Base-by-base conservation (phyloP, 53 echinoderm and acorn worm genomes). In the Astropecten irregularis region DNA sequence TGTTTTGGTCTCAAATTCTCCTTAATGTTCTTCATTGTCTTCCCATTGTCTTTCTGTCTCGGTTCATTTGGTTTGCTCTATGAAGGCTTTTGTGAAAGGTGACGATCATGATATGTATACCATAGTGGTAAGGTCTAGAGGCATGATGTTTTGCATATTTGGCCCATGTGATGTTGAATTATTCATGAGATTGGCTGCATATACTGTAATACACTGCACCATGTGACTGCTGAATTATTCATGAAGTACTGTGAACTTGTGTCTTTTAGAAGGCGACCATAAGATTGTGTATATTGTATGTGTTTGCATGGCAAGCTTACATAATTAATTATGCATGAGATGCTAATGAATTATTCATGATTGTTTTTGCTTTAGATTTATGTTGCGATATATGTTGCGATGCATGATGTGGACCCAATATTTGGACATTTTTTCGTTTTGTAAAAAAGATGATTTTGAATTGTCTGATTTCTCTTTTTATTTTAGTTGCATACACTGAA, bases 51-150 rank as follows among this genome's bases (percentile, higher is more conserved):
- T 42, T 16, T 51, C 9, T 16, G 9, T 51, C 2, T 51, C 51
- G 18, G 18, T 7, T 15, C n/a, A 19, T 51, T 51, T 51, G n/a
- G 3, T 51, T 51, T 15, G 14, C 28, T 13, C 54, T 58, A 66
- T 82, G 59, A 79, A 79, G 79, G 61, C 79, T 2, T 79, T 59
- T 61, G 79, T 79, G 79, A 60, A 79, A 79, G 79, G 61, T 61
- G 79, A 76, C 64, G 82, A 83, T 49, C 87, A 83, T 83, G 91
- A 87, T 84, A 91, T 91, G 40, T 91, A 87, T 83, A 77, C 87
- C 21, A 91, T 87, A 40, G 84, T 83, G 91, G 91, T 91, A 91
- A 91, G 87, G 67, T 59, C 27, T 76, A 76, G 76, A 14, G 57
- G 76, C 76, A 76, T 76, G 60, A 28, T 30, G 38, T 84, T 89